phyloP scores from a whole-genome alignment of 2,113 vertebrate genomes.

The Nyctibius bracteatus region DNA sequence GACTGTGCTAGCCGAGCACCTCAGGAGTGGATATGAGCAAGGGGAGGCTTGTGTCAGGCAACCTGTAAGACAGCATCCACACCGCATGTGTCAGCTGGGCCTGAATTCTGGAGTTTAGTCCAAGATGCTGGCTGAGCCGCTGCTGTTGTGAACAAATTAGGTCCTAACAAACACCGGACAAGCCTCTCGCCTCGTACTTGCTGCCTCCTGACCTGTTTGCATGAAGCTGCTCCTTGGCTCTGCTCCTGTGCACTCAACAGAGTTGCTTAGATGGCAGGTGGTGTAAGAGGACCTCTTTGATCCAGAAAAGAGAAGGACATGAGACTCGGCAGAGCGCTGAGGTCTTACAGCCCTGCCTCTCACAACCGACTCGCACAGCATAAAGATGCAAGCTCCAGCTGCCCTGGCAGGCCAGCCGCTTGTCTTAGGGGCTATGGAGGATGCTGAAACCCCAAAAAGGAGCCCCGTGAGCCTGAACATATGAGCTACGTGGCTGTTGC shows the following conservation, averaged over 20 bases:
- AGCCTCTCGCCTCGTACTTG: background rate
- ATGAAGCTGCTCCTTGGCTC: constrained; percentile 9
- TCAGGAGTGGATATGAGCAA: background rate
- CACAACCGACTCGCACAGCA: accelerated
- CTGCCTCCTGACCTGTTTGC: background rate
- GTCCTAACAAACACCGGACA: background rate
- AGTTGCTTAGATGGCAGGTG: background rate
- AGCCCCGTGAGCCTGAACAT: background rate
- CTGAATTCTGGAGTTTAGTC: background rate
- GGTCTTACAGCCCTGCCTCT: background rate
- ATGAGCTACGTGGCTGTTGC: background rate
- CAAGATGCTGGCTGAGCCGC: background rate
- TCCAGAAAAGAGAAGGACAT: background rate
- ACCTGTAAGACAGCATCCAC: background rate
- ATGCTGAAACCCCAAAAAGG: background rate
- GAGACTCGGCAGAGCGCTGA: background rate
- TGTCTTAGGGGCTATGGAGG: background rate
- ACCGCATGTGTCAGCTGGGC: background rate
- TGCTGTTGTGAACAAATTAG: background rate
- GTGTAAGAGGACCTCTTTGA: background rate
- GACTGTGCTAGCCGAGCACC: accelerated
- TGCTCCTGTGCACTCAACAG: background rate
- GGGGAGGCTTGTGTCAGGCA: background rate
- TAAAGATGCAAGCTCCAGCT: background rate
- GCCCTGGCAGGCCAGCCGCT: background rate